These are phyloP conservation scores for Tyrannus savana DNA, from an alignment of 2,113 vertebrate species.

Conservation along the genomic window DNA sequence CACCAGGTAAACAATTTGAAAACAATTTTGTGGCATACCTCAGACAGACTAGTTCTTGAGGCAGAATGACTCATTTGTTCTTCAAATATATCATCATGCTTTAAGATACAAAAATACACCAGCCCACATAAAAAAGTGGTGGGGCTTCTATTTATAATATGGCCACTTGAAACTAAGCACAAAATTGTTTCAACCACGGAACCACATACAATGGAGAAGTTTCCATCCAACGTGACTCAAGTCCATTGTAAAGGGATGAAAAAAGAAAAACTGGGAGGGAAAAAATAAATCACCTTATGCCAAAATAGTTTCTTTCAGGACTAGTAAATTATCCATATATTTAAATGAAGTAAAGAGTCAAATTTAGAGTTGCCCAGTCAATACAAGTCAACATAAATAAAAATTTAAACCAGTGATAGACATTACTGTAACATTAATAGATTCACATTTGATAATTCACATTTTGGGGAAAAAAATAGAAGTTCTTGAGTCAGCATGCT, in stretches of 20 bases:
- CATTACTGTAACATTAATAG: neutral
- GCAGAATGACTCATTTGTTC: constrained; percentile 64
- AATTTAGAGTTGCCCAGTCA: neutral
- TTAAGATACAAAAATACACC: constrained; percentile 47
- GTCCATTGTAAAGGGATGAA: constrained; percentile 35
- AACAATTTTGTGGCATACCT: constrained; percentile 61
- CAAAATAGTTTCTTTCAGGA: neutral
- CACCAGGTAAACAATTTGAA: constrained; percentile 64
- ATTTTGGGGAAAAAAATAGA: neutral
- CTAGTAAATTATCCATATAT: neutral
- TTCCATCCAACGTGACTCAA: constrained; percentile 42
- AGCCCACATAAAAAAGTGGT: constrained; percentile 50
- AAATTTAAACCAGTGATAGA: neutral
- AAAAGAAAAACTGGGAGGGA: neutral
- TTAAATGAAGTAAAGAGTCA: neutral
- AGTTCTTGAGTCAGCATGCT: neutral
- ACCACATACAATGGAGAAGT: constrained; percentile 56
- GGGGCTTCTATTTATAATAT: constrained; percentile 57
- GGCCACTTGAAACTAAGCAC: constrained; percentile 49
- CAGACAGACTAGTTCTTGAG: constrained; percentile 58
- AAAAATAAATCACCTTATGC: neutral
- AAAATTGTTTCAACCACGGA: constrained; percentile 46
- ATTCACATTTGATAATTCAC: neutral
- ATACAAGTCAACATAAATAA: neutral
- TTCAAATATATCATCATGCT: constrained; percentile 60